Evolutionary conservation across 2,888 invertebrate genomes (phyloP).

Genomic region (Heliconius charithonia): DNA sequence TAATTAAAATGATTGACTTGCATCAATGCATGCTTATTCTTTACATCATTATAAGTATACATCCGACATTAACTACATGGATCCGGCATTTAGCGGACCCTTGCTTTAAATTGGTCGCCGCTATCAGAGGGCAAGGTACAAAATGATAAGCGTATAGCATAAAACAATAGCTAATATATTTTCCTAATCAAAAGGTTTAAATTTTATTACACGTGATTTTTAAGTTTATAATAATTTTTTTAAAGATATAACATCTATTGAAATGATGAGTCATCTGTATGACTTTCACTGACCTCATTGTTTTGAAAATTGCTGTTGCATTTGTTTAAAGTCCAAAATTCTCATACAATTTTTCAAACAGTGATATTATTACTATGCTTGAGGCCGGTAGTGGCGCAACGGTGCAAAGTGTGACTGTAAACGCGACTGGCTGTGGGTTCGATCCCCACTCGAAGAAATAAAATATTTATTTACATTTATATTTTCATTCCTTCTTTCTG

Average conservation of each 20-base stretch:
- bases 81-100: constrained; percentile 10
- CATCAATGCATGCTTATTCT: not conserved
- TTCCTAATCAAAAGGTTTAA: not conserved
- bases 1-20: no score
- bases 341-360: not conserved
- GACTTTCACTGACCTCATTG: not conserved
- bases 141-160: constrained; percentile 20
- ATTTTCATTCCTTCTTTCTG: no score
- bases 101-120: constrained; percentile 6
- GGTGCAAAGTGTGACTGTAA: no score
- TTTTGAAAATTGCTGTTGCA: not conserved
- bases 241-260: not conserved
- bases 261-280: not conserved
- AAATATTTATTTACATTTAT: no score
- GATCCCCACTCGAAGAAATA: no score
- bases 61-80: constrained; percentile 9
- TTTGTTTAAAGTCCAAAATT: not conserved
- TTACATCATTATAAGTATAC: not conserved
- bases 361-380: not conserved
- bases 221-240: constrained; percentile 3
- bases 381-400: no score
- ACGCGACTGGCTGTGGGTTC: no score
- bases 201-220: not conserved
- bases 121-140: constrained; percentile 32
- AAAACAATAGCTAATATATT: constrained; percentile 11